Evolutionary conservation across 2,113 vertebrate species (phyloP).

Genomic region (Rhabdomys dilectus): DNA sequence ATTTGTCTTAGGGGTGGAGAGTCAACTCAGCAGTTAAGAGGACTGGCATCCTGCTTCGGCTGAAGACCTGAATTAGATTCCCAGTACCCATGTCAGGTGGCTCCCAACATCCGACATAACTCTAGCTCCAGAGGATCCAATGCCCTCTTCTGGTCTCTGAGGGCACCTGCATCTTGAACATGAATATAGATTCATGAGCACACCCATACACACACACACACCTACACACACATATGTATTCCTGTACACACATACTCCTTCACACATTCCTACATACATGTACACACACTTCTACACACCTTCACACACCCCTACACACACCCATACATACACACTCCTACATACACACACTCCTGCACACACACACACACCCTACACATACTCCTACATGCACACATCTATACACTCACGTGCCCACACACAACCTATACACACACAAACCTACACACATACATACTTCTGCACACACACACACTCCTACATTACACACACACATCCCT

Average conservation of each 20-base stretch:
- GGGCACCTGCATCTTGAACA: not conserved
- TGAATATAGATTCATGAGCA: not conserved
- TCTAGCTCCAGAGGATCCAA: not conserved
- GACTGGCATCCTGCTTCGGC: not conserved
- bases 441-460: not conserved
- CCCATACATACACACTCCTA: no score
- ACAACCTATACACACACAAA: no score
- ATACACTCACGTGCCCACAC: not conserved
- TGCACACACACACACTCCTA: no score
- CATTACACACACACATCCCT: not conserved
- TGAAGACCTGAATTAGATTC: not conserved
- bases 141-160: not conserved
- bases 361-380: not conserved
- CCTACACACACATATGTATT: not conserved
- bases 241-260: no score
- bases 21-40: not conserved
- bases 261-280: no score
- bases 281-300: no score
- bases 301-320: no score
- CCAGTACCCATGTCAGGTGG: not conserved
- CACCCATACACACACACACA: not conserved
- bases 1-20: not conserved
- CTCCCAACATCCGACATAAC: no score
- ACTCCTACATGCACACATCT: not conserved
- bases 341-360: not conserved